Percentiles rank a stretch among this genome's conserved stretches.
Evolutionary conservation across 2,888 invertebrate species (phyloP).

Genomic region (Lochmaea capreae): DNA sequence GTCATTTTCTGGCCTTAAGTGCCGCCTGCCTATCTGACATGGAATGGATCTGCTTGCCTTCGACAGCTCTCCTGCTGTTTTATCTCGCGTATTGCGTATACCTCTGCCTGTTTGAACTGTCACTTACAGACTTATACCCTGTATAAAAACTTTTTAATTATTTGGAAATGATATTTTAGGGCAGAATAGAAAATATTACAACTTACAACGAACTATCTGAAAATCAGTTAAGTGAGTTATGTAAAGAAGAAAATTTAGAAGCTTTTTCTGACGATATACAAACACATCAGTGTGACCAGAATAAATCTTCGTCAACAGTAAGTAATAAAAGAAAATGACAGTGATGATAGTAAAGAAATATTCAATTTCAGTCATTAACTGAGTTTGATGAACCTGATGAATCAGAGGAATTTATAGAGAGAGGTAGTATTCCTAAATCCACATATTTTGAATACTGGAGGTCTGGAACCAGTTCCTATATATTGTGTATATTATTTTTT

Average conservation of each 20-base stretch:
- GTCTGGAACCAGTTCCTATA: constrained; percentile 73
- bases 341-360: background rate
- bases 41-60: too few species aligned
- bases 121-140: too few species aligned
- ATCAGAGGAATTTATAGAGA: constrained; percentile 74
- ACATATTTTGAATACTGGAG: constrained; percentile 78
- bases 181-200: constrained; percentile 72
- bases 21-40: too few species aligned
- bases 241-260: constrained; percentile 45
- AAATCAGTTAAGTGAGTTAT: constrained; percentile 60
- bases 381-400: constrained; percentile 68
- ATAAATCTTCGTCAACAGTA: constrained; percentile 58
- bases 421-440: constrained; percentile 72
- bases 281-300: constrained; percentile 43
- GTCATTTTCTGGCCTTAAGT: too few species aligned
- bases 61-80: too few species aligned
- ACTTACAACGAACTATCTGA: constrained; percentile 70
- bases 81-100: too few species aligned
- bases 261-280: constrained; percentile 20
- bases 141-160: too few species aligned
- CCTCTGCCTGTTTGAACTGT: too few species aligned
- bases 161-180: constrained; percentile 67
- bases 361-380: background rate
- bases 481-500: constrained; percentile 69
- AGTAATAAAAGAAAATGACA: constrained; percentile 21